A percentile compares a stretch with the other conserved stretches of the same genome.
phyloP scores from a whole-genome alignment of 2,888 invertebrate genomes.

The Tipula confusa region DNA sequence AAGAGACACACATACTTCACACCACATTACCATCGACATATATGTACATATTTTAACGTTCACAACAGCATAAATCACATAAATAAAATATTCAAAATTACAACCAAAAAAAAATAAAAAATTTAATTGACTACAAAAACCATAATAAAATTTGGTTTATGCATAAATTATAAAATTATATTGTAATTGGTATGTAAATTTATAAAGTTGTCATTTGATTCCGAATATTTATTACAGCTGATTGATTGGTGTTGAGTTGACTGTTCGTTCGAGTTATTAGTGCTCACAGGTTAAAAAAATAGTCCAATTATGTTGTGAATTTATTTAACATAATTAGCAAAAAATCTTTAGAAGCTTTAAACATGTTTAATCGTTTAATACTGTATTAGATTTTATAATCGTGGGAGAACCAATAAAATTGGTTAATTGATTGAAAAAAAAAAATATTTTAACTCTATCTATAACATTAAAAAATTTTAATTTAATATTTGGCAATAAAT shows the following conservation, averaged over 20 bases:
- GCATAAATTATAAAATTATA: background rate
- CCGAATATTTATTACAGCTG: background rate
- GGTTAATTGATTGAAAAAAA: background rate
- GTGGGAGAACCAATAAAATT: background rate
- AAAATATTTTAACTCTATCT: background rate
- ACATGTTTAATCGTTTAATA: background rate
- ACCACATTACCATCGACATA: background rate
- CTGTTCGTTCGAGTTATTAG: background rate
- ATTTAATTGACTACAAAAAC: background rate
- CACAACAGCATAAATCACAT: background rate
- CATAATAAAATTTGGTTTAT: background rate
- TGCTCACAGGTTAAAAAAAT: too few relatives aligned
- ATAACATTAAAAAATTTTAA: background rate
- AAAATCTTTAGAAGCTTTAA: background rate
- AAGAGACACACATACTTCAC: background rate
- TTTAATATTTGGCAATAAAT: background rate
- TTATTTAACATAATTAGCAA: background rate
- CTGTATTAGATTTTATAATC: background rate
- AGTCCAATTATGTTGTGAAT: background rate
- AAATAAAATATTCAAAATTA: background rate
- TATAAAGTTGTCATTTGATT: background rate
- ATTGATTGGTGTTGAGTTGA: background rate
- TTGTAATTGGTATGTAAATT: constrained; percentile 4
- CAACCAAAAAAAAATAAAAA: background rate
- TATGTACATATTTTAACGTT: background rate